Base-by-base conservation (phyloP, 1,140 invertebrate species). In the Dryas iulia region DNA sequence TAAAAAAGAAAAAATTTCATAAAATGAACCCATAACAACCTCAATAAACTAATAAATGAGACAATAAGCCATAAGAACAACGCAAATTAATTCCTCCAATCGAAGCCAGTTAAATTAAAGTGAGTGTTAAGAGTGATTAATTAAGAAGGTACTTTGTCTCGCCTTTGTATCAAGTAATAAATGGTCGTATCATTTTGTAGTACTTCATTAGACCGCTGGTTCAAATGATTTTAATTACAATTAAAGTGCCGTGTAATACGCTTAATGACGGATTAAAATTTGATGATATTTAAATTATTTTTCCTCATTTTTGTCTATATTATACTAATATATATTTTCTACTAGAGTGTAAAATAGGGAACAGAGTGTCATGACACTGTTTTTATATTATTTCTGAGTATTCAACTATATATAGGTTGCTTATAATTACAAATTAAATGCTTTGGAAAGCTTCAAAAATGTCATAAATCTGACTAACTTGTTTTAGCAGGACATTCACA, bases 221-320 rank as follows among this genome's bases (percentile, higher is more conserved):
- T 23, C 21, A 33, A 60, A 67, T 52, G 33, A 58, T 35, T 67
- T 67, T 67, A 67, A 60, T 67, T 60, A 60, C 25, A 21, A 52
- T 53, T 62, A 62, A 62, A 62, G 60, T 53, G 39, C 39, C 57
- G 47, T 60, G 61, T 64, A 64, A 64, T 33, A 52, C 25, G 11
- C 52, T 25, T 57, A 64, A 64, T 64, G 61, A 64, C 33, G 3
- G 12, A 14, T 52, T 2, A 21, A 10, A 33, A 18, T 18, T 18
- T 47, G 1, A 47, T 47, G 4, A 8, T 47, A 21, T 7, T 47
- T 47, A 18, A 47, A 18, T 21, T 47, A 18, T 3, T 0, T 21
- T 47, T 47, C 8, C 1, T n/a, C n/a, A 4, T 31, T 31, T 31
- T 31, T 8, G n/a, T 47, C 8, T 8, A 18, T 47, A 6, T 47